A percentile compares a stretch with the other conserved stretches of the same genome.
These are phyloP conservation scores for Opisthograptis luteolata DNA, from an alignment of 2,888 invertebrate genomes.

Conservation along the genomic window DNA sequence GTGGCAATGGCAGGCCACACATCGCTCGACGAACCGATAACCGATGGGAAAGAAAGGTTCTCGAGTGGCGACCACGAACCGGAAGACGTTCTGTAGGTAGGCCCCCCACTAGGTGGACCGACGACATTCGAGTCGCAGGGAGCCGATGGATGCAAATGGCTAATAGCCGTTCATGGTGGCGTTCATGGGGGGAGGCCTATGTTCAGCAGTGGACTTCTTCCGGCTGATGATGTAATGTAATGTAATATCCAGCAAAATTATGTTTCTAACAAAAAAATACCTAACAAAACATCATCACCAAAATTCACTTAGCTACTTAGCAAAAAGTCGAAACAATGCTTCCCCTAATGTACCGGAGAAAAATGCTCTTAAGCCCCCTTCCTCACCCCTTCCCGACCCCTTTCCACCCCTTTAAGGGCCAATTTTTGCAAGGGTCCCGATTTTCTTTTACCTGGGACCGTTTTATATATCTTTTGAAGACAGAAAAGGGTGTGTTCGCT, in stretches of 20 bases:
- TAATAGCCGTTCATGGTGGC: no score
- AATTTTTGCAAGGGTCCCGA: constrained; percentile 74
- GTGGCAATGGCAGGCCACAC: no score
- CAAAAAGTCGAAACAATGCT: constrained; percentile 67
- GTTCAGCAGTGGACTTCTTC: no score
- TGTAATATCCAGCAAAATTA: not conserved
- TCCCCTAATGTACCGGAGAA: constrained; percentile 58
- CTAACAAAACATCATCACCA: constrained; percentile 52
- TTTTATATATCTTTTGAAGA: constrained; percentile 62
- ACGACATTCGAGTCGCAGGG: no score
- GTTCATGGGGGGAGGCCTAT: no score
- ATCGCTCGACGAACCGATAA: no score
- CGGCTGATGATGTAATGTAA: no score
- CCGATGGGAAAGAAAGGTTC: no score
- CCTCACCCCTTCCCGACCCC: constrained; percentile 40
- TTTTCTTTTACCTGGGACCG: constrained; percentile 73
- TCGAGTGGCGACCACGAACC: no score
- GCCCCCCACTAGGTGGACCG: no score
- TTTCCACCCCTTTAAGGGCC: constrained; percentile 49
- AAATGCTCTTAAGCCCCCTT: constrained; percentile 59
- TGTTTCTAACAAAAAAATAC: constrained; percentile 16
- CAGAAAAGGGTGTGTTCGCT: constrained; percentile 56
- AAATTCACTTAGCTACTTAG: constrained; percentile 71
- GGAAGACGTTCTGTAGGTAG: no score
- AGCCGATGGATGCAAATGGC: no score